phyloP scores from a whole-genome alignment of 2,888 invertebrate genomes.

The Nemapogon koenigi region DNA sequence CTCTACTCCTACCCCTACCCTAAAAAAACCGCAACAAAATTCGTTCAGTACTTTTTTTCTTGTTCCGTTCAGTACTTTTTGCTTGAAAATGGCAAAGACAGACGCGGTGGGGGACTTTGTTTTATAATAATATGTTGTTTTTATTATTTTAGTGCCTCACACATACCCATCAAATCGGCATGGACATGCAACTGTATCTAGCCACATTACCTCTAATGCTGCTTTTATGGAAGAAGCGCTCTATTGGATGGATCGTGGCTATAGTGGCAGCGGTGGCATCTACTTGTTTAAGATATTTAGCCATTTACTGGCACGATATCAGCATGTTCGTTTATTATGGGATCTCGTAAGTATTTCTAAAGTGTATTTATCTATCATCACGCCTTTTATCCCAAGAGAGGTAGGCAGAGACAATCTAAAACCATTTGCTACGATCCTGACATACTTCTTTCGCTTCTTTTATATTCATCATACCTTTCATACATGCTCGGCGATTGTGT shows the following conservation, averaged over 20 bases:
- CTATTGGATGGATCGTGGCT: constrained; percentile 39
- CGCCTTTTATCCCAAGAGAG: no score
- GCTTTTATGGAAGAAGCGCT: constrained; percentile 45
- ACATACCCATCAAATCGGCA: constrained; percentile 65
- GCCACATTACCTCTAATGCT: constrained; percentile 53
- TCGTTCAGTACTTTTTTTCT: no score
- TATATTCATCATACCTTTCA: no score
- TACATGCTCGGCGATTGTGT: no score
- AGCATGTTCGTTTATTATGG: constrained; percentile 63
- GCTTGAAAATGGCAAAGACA: no score
- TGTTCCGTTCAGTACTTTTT: no score
- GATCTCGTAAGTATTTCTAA: constrained; percentile 63
- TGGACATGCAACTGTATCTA: constrained; percentile 65
- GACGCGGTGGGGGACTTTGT: not conserved
- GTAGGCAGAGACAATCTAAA: no score
- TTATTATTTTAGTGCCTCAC: constrained; percentile 64
- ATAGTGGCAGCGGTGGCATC: constrained; percentile 38
- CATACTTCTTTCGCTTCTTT: no score
- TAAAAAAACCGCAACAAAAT: no score
- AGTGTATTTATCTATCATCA: no score
- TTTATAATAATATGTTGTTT: constrained; percentile 3
- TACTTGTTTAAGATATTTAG: constrained; percentile 49
- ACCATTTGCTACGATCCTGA: no score
- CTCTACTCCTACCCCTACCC: not conserved
- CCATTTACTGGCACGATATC: constrained; percentile 52